phyloP scores from a whole-genome alignment of 1,140 invertebrate genomes.

The Mylabris phalerata region DNA sequence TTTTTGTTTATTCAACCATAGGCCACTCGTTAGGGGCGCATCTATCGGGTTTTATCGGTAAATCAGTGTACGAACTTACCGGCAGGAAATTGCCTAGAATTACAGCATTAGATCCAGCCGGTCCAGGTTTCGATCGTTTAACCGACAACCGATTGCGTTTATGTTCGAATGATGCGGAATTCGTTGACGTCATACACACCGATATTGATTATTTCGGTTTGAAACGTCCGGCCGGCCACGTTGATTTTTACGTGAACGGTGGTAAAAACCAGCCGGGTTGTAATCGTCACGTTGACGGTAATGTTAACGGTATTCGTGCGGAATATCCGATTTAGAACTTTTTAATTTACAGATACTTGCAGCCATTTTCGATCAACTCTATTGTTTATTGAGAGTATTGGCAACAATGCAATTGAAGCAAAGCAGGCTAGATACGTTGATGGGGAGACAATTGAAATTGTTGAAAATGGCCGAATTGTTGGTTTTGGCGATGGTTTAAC shows the following conservation, averaged over 20 bases:
- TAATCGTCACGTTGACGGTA: not conserved
- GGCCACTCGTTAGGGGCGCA: conserved; percentile 75
- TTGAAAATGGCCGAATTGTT: conserved; percentile 13
- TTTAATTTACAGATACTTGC: conserved; percentile 24
- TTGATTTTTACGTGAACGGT: conserved; percentile 74
- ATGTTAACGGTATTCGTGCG: no score
- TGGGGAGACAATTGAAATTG: conserved; percentile 16
- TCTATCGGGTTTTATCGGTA: conserved; percentile 63
- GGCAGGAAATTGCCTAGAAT: conserved; percentile 42
- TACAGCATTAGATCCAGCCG: conserved; percentile 60
- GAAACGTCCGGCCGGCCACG: conserved; percentile 52
- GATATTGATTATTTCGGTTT: conserved; percentile 49
- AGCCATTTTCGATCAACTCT: conserved; percentile 22
- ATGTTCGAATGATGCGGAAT: conserved; percentile 65
- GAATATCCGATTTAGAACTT: no score
- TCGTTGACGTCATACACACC: conserved; percentile 85
- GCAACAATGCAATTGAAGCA: conserved; percentile 34
- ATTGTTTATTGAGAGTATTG: conserved; percentile 38
- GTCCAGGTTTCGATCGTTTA: conserved; percentile 49
- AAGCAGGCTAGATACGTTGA: conserved; percentile 23
- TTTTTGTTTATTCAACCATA: conserved; percentile 28
- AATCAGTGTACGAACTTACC: conserved; percentile 31
- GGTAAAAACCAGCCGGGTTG: conserved; percentile 49
- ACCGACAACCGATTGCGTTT: conserved; percentile 53
- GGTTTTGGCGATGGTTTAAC: not conserved